Evolutionary conservation across 2,797 vertebrate genomes (phyloP).

Genomic region (Fistularia tabacaria): DNA sequence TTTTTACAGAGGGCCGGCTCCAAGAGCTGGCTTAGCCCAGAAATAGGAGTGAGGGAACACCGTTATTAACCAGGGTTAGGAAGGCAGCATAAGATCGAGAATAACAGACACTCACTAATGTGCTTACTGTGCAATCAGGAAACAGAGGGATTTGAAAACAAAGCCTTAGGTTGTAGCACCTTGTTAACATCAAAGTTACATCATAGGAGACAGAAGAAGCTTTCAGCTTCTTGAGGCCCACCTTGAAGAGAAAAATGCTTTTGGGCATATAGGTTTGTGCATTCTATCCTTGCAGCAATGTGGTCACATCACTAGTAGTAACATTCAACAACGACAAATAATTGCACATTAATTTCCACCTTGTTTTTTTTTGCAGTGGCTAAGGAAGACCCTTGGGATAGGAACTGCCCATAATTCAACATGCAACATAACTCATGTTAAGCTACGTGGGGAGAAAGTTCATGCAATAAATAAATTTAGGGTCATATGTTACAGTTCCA

Average conservation of each 20-base stretch:
- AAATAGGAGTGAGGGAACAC: slow-evolving; percentile 67
- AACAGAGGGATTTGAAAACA: slow-evolving; percentile 37
- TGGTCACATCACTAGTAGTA: slow-evolving; percentile 48
- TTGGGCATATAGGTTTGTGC: slow-evolving; percentile 17
- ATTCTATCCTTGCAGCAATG: slow-evolving; percentile 10
- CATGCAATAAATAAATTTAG: slow-evolving; percentile 56
- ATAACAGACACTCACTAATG: slow-evolving; percentile 65
- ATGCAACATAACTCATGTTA: slow-evolving; percentile 57
- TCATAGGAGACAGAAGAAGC: slow-evolving; percentile 9
- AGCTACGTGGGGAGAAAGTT: slow-evolving; percentile 49
- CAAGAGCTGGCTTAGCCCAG: slow-evolving; percentile 66
- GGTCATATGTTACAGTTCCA: slow-evolving; percentile 57
- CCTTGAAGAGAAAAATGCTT: background rate
- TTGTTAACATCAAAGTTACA: slow-evolving; percentile 38
- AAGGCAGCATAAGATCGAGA: slow-evolving; percentile 60
- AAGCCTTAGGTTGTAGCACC: slow-evolving; percentile 21
- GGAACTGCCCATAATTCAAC: slow-evolving; percentile 50
- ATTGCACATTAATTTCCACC: slow-evolving; percentile 46
- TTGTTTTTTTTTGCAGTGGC: slow-evolving; percentile 26
- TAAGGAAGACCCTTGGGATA: slow-evolving; percentile 40
- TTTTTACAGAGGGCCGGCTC: slow-evolving; percentile 59
- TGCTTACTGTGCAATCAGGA: slow-evolving; percentile 57
- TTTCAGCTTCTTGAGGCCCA: no score
- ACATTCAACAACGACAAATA: slow-evolving; percentile 45
- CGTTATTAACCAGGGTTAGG: slow-evolving; percentile 64